Percentiles rank a stretch among this genome's conserved stretches.
phyloP scores from a whole-genome alignment of 2,113 vertebrate species.

The Pedionomus torquatus region DNA sequence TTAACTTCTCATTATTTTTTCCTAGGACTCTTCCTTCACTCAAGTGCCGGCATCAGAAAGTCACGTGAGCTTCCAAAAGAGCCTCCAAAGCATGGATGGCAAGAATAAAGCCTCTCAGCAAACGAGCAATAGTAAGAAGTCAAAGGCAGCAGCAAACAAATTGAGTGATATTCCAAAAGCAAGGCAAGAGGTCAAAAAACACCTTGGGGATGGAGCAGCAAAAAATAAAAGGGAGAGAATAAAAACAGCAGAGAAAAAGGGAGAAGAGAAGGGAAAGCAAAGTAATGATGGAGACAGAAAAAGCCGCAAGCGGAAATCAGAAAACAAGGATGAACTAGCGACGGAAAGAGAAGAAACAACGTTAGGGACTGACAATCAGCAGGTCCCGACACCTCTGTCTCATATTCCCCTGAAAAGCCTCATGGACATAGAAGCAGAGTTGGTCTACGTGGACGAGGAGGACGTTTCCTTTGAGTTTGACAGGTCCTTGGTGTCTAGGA shows the following conservation, averaged over 20 bases:
- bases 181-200: constrained; percentile 26
- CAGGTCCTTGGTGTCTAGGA: background rate
- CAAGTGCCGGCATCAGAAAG: background rate
- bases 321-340: constrained; percentile 23
- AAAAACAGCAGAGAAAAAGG: constrained; percentile 19
- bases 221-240: background rate
- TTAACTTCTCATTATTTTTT: constrained; percentile 21
- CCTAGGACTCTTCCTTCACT: constrained; percentile 1
- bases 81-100: background rate
- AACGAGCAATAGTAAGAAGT: background rate
- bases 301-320: constrained; percentile 30
- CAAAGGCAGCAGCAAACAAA: background rate
- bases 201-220: background rate
- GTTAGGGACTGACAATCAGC: background rate
- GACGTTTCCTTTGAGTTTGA: constrained; percentile 69
- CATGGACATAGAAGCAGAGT: constrained; percentile 69
- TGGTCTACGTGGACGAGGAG: constrained; percentile 73
- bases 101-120: constrained; percentile 1
- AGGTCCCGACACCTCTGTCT: background rate
- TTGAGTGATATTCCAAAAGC: background rate
- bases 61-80: background rate
- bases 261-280: constrained; percentile 58
- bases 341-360: constrained; percentile 18
- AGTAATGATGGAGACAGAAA: constrained; percentile 11
- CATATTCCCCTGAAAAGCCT: constrained; percentile 64